Base-by-base conservation (phyloP, 1,140 invertebrate species). In the Dinothrombium tinctorium region DNA sequence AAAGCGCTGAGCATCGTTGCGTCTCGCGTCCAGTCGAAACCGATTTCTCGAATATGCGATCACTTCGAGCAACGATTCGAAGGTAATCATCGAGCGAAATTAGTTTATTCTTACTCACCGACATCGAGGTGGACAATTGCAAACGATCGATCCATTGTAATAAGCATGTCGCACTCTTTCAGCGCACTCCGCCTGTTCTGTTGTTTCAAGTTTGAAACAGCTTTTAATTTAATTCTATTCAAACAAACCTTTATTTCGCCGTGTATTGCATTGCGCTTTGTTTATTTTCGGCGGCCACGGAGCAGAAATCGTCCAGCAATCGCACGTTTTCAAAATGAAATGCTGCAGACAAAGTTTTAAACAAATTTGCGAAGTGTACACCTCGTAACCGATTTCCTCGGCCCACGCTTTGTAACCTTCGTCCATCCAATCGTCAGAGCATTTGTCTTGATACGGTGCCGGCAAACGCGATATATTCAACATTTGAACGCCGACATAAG, bases 281-380 rank as follows among this genome's bases (percentile, higher is more conserved):
- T 26, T 32, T n/a, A 15, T 11, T 7, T 35, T 19, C 1, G 33
- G 32, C 3, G 44, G 45, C 19, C 15, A 21, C n/a, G 41, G 45
- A 23, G 45, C 46, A 7, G 45, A 31, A 14, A 36, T 15, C 9
- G 35, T 33, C 44, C 45, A 43, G 26, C 45, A 46, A 14, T 21
- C n/a, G 24, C 41, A 42, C 17, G 35, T 29, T 2, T 19, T 20
- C n/a, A 45, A 32, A n/a, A 40, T 45, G 17, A 26, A 26, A 6
- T 21, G 15, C 32, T 47, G 42, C 7, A 47, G 24, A 35, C 40
- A 42, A 6, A 41, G 23, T 41, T 47, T 47, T 1, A 47, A 25
- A 33, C 41, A 47, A 20, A 45, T 40, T 25, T 47, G 46, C 11
- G 45, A 22, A n/a, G 46, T 48, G 35, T 44, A 44, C 1, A 41